phyloP scores from a whole-genome alignment of 2,888 invertebrate genomes.

The Heliconius ethilla region DNA sequence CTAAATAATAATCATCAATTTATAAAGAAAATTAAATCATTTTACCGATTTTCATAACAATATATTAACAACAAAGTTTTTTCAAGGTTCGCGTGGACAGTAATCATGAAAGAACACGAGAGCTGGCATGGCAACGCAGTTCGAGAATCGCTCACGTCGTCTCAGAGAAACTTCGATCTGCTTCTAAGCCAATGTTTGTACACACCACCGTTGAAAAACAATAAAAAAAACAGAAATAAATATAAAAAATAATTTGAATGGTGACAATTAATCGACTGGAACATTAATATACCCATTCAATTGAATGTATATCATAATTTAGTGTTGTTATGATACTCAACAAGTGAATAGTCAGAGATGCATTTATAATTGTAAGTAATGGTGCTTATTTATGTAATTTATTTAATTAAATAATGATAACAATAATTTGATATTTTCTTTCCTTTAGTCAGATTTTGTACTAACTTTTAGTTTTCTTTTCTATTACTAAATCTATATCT shows the following conservation, averaged over 20 bases:
- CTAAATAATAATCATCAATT: background rate
- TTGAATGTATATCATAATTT: constrained; percentile 22
- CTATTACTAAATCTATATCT: background rate
- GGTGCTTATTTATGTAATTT: constrained; percentile 42
- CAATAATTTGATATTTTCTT: background rate
- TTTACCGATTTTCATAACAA: background rate
- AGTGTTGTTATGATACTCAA: constrained; percentile 66
- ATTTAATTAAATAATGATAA: constrained; percentile 11
- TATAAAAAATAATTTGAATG: background rate
- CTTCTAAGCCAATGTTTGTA: constrained; percentile 75
- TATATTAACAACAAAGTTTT: constrained; percentile 30
- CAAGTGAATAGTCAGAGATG: constrained; percentile 70
- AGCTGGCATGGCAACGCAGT: constrained; percentile 91
- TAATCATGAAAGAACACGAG: constrained; percentile 91
- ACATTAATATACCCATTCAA: constrained; percentile 1
- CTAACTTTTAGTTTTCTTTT: background rate
- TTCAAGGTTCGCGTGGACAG: constrained; percentile 91
- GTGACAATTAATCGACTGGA: constrained; percentile 25
- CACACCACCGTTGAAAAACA: constrained; percentile 55
- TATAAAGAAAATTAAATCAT: background rate
- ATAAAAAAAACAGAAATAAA: constrained; percentile 28
- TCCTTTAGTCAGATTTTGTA: background rate
- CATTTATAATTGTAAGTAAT: constrained; percentile 70
- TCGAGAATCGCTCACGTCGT: constrained; percentile 92
- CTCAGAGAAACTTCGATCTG: constrained; percentile 86